Base-by-base conservation (phyloP, 2,888 invertebrate species). In the Eupithecia centaureata region DNA sequence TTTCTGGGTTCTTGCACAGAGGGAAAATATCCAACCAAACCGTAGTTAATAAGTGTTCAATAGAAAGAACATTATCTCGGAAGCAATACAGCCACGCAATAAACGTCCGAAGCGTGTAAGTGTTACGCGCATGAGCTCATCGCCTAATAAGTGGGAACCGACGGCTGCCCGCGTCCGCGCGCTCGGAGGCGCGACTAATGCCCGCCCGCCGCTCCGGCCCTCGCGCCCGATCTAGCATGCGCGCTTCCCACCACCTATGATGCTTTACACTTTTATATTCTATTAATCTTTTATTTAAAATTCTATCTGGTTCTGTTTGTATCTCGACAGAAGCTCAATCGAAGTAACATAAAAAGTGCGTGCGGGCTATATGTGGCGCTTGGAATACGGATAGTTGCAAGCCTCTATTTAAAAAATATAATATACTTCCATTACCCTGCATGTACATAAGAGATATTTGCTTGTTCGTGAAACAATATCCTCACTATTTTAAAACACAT, bases 71-170 rank as follows among this genome's bases (percentile, higher is more conserved):
- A 80, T 83, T 87, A 89, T 86, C 85, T 83, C 81, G 80, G 82
- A 83, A 81, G 82, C 89, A 86, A 88, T 87, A 85, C 84, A 79
- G 82, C 74, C 79, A 82, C 87, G 88, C 89, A 91, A 91, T 91
- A 92, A 91, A 91, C 87, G 88, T 91, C 89, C 89, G 88, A 89
- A 89, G 85, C 88, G 89, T 81, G 88, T 87, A 88, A n/a, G n/a
- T n/a, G n/a, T 92, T 90, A 89, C 86, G 88, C 92, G 92, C 91
- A 87, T 91, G 92, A 91, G 90, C 90, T 88, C 85, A 88, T 90
- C 88, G 84, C 91, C 90, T 92, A 92, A 92, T 92, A 92, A 92
- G 91, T 91, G 88, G 90, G 90, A 90, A 89, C 88, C 89, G 88
- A 86, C 90, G 42, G 42, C 42, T 18, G 18, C 42, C 42, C 42